phyloP scores from a whole-genome alignment of 2,113 vertebrate genomes.

The Plecturocebus donacophilus region DNA sequence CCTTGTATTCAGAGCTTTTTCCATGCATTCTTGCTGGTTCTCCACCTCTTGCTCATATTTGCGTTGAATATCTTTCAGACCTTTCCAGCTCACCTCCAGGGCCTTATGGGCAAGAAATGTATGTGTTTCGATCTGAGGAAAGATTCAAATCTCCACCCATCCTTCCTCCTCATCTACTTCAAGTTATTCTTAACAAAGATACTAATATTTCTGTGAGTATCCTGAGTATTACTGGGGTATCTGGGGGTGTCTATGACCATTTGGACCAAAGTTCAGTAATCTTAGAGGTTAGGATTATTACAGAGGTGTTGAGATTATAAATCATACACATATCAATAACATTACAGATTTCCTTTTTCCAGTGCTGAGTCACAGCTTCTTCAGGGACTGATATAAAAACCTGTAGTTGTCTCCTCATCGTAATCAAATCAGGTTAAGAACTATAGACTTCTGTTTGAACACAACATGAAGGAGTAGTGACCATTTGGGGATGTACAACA shows the following conservation, averaged over 20 bases:
- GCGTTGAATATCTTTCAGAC: slow-evolving; percentile 85
- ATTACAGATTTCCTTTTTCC: background rate
- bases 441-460: background rate
- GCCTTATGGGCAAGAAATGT: slow-evolving; percentile 95
- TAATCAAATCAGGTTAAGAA: background rate
- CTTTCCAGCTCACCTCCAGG: slow-evolving; percentile 97
- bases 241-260: background rate
- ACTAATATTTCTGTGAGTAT: slow-evolving; percentile 96
- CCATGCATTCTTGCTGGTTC: background rate
- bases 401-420: background rate
- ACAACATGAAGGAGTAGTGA: background rate
- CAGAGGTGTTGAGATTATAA: background rate
- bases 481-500: background rate
- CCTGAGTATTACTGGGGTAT: background rate
- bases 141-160: slow-evolving; percentile 97
- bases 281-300: background rate
- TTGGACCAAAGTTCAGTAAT: background rate
- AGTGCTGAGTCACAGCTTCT: background rate
- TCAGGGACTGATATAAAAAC: background rate
- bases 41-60: slow-evolving; percentile 7
- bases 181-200: slow-evolving; percentile 99
- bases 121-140: slow-evolving; percentile 93
- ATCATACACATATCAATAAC: background rate
- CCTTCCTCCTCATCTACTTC: slow-evolving; percentile 97
- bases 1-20: background rate